Conservation (phyloP, 2,888 invertebrate species). For the Molorchus minor region DNA sequence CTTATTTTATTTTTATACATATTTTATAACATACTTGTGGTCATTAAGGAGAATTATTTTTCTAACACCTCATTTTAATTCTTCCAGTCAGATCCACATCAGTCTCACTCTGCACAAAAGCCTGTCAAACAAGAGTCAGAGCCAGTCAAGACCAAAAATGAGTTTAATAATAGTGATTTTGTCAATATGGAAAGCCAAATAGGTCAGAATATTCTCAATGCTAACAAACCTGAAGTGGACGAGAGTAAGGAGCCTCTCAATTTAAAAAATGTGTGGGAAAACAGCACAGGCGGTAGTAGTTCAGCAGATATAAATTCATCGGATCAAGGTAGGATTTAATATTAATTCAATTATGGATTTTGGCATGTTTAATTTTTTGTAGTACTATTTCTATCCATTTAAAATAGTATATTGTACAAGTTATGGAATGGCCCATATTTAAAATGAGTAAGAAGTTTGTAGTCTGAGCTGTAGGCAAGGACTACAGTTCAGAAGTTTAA, state of each 20-base stretch:
- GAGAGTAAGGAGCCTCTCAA: slow-evolving; percentile 41
- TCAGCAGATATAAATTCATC: slow-evolving; percentile 39
- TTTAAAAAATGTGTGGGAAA: slow-evolving; percentile 41
- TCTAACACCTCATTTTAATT: neutral
- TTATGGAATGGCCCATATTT: too few relatives aligned
- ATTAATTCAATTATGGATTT: slow-evolving; percentile 7
- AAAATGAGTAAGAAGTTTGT: too few relatives aligned
- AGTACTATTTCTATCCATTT: neutral
- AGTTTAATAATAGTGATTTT: slow-evolving; percentile 35
- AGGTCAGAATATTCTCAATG: neutral
- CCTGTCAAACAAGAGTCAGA: slow-evolving; percentile 37
- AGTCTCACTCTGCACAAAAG: slow-evolving; percentile 30
- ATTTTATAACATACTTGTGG: too few relatives aligned
- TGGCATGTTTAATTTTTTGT: neutral
- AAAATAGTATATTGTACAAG: too few relatives aligned
- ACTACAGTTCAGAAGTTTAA: too few relatives aligned
- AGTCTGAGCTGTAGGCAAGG: too few relatives aligned
- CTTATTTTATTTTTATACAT: too few relatives aligned
- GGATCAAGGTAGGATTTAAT: slow-evolving; percentile 44
- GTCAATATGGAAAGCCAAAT: slow-evolving; percentile 7
- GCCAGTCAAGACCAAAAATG: slow-evolving; percentile 40
- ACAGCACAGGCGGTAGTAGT: slow-evolving; percentile 34
- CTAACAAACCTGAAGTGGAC: slow-evolving; percentile 37
- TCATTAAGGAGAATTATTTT: too few relatives aligned
- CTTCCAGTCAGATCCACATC: slow-evolving; percentile 30